Base-by-base conservation (phyloP, 2,888 invertebrate species). In the Apoda limacodes region DNA sequence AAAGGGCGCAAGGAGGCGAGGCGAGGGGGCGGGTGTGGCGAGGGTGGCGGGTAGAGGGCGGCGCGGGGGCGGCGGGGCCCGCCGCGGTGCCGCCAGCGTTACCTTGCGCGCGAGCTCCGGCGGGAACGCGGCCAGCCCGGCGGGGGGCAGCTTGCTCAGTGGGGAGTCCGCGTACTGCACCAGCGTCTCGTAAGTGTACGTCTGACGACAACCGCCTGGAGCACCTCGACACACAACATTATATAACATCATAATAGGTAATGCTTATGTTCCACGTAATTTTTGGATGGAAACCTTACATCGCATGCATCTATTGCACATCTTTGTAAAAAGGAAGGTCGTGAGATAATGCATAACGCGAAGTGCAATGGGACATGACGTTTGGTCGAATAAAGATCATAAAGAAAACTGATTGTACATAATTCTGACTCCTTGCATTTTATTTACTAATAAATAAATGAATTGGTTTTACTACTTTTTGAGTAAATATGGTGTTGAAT, bases 81-180 rank as follows among this genome's bases (percentile, higher is more conserved):
- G 49, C 42, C 47, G 51, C 46, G 48, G 46, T 37, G 46, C 40
- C 30, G 53, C 37, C 50, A 47, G 56, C 56, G 68, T 68, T 74
- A 82, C 81, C 80, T 80, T 81, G 74, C 81, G 80, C 62, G 74
- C 74, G 50, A 82, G 68, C 62, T 81, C 80, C 48, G 70, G 53
- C 56, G 81, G 81, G 65, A 81, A 76, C 35, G 58, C 61, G 45
- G 62, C 70, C 49, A 78, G 70, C 32, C 72, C 74, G 54, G 65
- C 63, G 41, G 81, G 81, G 62, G 75, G 74, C 71, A 72, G 65
- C 70, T 80, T 78, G 71, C 76, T 76, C 35, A 81, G 78, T 64
- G 80, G 82, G 47, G 82, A 80, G 60, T 74, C 71, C 37, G 82
- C 76, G 67, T 72, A 80, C 67, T 78, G 75, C 69, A 82, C 67